Conservation (phyloP, 23 tunicate genomes). For the Styela clava region DNA sequence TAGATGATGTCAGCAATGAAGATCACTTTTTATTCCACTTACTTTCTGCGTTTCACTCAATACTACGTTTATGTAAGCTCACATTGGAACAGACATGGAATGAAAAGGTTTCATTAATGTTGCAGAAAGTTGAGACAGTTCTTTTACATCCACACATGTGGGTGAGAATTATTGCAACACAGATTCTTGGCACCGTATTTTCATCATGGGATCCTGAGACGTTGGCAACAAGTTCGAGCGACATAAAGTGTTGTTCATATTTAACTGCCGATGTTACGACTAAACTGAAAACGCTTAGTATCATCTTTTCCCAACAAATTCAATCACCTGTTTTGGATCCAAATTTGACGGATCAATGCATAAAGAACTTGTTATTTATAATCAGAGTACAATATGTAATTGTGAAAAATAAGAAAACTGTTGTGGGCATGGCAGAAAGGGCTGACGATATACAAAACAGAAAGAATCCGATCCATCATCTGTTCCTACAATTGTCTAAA, state of each 20-base stretch:
- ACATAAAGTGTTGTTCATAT: constrained; percentile 4
- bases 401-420: background rate
- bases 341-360: constrained; percentile 60
- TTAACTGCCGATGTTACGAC: constrained; percentile 35
- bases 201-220: constrained; percentile 42
- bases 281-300: constrained; percentile 29
- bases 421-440: background rate
- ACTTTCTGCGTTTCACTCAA: constrained; percentile 45
- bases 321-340: constrained; percentile 19
- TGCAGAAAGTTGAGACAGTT: constrained; percentile 32
- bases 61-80: constrained; percentile 45
- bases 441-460: constrained; percentile 16
- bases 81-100: constrained; percentile 1
- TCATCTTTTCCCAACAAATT: constrained; percentile 41
- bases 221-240: background rate
- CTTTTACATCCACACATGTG: constrained; percentile 69
- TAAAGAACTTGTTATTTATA: constrained; percentile 61
- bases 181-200: constrained; percentile 62
- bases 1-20: constrained; percentile 35
- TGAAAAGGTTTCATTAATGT: constrained; percentile 14
- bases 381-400: constrained; percentile 16
- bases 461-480: background rate
- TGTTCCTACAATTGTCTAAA: constrained; percentile 29
- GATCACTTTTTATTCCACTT: constrained; percentile 63
- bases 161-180: constrained; percentile 59